A percentile compares a stretch with the other conserved stretches of the same genome.
These are phyloP conservation scores for Megalonaias nervosa DNA, from an alignment of 1,140 invertebrate genomes.

Conservation along the genomic window DNA sequence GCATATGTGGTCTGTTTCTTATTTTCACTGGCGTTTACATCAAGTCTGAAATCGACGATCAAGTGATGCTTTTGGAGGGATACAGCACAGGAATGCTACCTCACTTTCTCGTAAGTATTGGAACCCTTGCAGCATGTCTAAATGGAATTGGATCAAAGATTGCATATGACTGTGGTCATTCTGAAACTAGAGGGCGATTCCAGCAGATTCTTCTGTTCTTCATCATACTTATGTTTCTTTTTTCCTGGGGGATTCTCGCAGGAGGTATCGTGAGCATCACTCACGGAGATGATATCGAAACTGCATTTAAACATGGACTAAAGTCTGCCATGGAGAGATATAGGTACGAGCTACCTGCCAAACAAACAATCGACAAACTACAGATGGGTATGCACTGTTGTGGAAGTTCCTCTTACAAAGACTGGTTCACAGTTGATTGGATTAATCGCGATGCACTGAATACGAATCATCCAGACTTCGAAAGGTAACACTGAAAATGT, in stretches of 20 bases:
- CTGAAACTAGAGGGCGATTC: conserved; percentile 19
- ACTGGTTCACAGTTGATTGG: conserved; percentile 31
- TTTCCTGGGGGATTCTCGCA: conserved; percentile 18
- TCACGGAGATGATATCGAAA: neutral
- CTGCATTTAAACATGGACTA: conserved; percentile 23
- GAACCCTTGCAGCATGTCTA: conserved; percentile 12
- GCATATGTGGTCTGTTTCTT: conserved; percentile 12
- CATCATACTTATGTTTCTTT: conserved; percentile 18
- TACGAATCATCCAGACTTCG: too few species aligned
- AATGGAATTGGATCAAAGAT: conserved; percentile 18
- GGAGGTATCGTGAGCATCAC: conserved; percentile 11
- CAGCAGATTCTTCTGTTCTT: conserved; percentile 15
- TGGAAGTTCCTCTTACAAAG: conserved; percentile 28
- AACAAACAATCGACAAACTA: conserved; percentile 12
- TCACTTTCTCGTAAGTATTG: conserved; percentile 22
- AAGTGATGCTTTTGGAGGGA: conserved; percentile 27
- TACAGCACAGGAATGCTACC: conserved; percentile 22
- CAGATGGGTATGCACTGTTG: conserved; percentile 25
- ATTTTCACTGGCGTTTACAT: conserved; percentile 22
- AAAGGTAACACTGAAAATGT: too few species aligned
- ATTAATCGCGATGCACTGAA: conserved; percentile 7
- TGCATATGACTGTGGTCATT: conserved; percentile 22
- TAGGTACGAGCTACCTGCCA: conserved; percentile 13
- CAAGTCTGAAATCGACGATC: conserved; percentile 14
- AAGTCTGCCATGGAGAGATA: conserved; percentile 23